Evolutionary conservation across 2,797 vertebrate species (phyloP).

Genomic region (Bufotes viridis): DNA sequence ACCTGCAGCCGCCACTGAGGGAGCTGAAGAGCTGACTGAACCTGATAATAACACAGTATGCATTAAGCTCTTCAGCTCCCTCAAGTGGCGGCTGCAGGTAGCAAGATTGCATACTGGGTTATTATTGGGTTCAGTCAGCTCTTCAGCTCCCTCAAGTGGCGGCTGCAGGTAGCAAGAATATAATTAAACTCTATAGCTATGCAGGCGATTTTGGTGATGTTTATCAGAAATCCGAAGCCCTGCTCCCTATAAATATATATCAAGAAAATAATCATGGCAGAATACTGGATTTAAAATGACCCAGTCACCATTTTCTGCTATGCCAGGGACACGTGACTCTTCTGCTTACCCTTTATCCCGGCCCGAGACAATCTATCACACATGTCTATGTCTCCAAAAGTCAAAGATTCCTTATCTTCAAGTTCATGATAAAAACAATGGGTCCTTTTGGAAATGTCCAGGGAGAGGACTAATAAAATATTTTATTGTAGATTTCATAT

Average conservation of each 20-base stretch:
- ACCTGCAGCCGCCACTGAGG: too few species aligned
- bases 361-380: background rate
- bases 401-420: background rate
- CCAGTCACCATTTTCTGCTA: background rate
- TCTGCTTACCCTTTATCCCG: background rate
- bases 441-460: background rate
- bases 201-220: too few species aligned
- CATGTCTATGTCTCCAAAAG: background rate
- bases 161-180: background rate
- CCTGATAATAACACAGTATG: too few species aligned
- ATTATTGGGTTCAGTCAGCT: too few species aligned
- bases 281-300: background rate
- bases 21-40: too few species aligned
- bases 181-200: too few species aligned
- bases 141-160: background rate
- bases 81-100: too few species aligned
- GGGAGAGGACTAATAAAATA: background rate
- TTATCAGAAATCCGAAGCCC: background rate
- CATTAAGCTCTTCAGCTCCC: too few species aligned
- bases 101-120: too few species aligned
- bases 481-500: background rate
- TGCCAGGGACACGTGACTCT: background rate
- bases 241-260: background rate
- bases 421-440: background rate
- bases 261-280: background rate